Evolutionary conservation across 2,888 invertebrate species (phyloP).

Genomic region (Desoria tigrina): DNA sequence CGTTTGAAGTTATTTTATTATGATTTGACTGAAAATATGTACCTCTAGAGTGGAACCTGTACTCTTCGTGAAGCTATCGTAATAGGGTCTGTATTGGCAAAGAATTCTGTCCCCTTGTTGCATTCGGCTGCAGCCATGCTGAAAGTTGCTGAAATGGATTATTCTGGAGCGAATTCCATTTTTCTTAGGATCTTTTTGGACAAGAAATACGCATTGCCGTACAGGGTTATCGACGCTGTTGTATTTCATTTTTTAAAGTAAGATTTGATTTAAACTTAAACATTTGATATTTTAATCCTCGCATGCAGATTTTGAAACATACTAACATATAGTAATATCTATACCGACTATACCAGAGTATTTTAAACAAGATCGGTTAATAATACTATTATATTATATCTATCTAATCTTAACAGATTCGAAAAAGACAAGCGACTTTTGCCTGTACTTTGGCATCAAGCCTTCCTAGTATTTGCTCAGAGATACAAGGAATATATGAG

Average conservation of each 20-base stretch:
- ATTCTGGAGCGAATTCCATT: constrained; percentile 92
- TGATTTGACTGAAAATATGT: constrained; percentile 9
- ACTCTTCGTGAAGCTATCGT: constrained; percentile 94
- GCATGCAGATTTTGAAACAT: no score
- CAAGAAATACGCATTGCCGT: constrained; percentile 96
- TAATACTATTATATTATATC: no score
- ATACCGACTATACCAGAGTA: no score
- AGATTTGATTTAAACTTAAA: constrained; percentile 43
- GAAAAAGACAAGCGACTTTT: constrained; percentile 77
- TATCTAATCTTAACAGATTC: constrained; percentile 65
- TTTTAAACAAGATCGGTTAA: no score
- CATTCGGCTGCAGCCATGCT: constrained; percentile 94
- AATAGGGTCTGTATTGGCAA: constrained; percentile 84
- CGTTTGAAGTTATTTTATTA: no score
- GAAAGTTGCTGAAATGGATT: constrained; percentile 96
- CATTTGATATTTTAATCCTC: constrained; percentile 1
- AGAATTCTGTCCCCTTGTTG: constrained; percentile 88
- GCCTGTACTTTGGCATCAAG: constrained; percentile 97
- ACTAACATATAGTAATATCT: no score
- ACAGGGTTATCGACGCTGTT: constrained; percentile 88
- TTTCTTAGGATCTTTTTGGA: constrained; percentile 91
- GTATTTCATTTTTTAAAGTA: constrained; percentile 92
- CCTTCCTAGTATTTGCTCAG: constrained; percentile 88
- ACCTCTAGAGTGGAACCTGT: constrained; percentile 82
- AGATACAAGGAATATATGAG: constrained; percentile 94